Evolutionary conservation across 2,113 vertebrate genomes (phyloP).

Genomic region (Plecotus auritus): DNA sequence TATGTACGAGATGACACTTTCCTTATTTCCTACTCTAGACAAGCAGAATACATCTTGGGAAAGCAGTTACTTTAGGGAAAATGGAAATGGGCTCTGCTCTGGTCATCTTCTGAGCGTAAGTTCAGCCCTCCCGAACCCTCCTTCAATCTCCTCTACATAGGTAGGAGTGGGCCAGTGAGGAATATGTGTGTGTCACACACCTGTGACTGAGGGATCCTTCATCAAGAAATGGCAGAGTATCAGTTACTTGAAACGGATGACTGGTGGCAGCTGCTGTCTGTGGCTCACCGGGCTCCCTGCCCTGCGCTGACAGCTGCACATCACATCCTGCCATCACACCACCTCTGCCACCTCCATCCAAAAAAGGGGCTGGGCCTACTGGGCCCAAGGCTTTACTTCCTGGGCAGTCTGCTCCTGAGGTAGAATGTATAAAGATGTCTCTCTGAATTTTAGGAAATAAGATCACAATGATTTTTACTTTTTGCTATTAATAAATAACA

Average conservation of each 20-base stretch:
- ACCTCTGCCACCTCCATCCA: not conserved
- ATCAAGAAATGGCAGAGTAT: slow-evolving; percentile 29
- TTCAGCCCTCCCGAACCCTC: not conserved
- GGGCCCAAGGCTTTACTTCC: not conserved
- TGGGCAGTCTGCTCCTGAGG: not conserved
- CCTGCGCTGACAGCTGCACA: slow-evolving; percentile 57
- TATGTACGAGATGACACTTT: not conserved
- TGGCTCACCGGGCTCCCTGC: not conserved
- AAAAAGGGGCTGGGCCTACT: not conserved
- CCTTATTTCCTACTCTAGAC: not conserved
- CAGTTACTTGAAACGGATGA: slow-evolving; percentile 55
- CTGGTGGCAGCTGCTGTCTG: slow-evolving; percentile 55
- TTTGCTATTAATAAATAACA: not conserved
- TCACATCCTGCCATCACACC: not conserved
- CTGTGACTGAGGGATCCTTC: slow-evolving; percentile 43
- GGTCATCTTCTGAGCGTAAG: not conserved
- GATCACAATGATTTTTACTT: not conserved
- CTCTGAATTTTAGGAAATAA: not conserved
- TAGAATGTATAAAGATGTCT: not conserved
- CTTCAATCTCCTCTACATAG: not conserved
- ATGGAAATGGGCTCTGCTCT: not conserved
- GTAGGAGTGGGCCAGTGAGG: not conserved
- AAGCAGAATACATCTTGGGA: not conserved
- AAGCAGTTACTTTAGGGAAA: not conserved
- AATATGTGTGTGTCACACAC: slow-evolving; percentile 51